Base-by-base conservation (phyloP, 2,113 vertebrate genomes). In the Scopus umbretta region DNA sequence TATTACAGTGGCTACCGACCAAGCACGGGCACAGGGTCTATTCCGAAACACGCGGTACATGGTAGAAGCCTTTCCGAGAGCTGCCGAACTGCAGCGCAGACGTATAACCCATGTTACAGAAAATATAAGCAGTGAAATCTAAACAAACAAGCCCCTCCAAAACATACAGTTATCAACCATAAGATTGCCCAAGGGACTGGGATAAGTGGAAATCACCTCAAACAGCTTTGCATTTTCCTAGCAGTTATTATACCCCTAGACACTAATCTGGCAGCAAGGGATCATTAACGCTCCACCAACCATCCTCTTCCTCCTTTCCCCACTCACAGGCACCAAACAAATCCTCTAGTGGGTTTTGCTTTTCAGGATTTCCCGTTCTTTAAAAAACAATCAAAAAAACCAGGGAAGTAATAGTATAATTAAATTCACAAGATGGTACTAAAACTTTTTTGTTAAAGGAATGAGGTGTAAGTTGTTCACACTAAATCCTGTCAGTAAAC, bases 71-170 rank as follows among this genome's bases (percentile, higher is more conserved):
- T 38, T 83, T 56, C 75, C 65, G 43, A 47, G 47, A 56, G 9
- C 5, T 4, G 19, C 6, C 10, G 30, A 72, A 25, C 36, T 38
- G 30, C 25, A 59, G 42, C 16, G 86, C 29, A 62, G 40, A 34
- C 5, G 25, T 2, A 18, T 2, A 50, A 49, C 6, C 11, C 7
- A 10, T 0, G 1, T 11, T 32, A 26, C 18, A 27, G 32, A 83
- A 90, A 70, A 71, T 29, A 56, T 3, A 47, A 82, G 21, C 11
- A 80, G 20, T 14, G 10, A 56, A 79, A 72, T 23, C 38, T 8
- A 36, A 63, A 17, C 20, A 63, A 55, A 47, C 4, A 32, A 67
- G 3, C 7, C 10, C 12, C n/a, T 72, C 43, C 18, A 75, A 92
- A 82, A 76, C 18, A 49, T 9, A 25, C 0, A 0, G 12, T 19